Base-by-base conservation (phyloP, 2,113 vertebrate species). In the Melanerpes formicivorus region DNA sequence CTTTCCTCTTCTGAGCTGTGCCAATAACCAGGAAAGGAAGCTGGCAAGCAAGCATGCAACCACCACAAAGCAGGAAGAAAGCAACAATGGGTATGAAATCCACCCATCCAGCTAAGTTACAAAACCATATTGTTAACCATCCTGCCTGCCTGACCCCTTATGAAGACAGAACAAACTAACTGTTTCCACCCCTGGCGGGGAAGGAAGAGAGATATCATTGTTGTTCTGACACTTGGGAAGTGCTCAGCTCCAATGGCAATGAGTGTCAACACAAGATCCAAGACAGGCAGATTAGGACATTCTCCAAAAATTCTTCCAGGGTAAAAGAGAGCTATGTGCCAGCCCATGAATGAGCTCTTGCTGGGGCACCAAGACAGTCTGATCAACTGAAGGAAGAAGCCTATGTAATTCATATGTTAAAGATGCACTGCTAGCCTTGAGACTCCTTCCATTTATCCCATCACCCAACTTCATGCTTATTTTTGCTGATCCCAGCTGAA, bases 11-110 rank as follows among this genome's bases (percentile, higher is more conserved):
- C 30, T 80, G 69, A 89, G 52, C 40, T 69, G 72, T 92, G 89
- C 93, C 95, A 92, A 46, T 30, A 82, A 80, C 89, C 62, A 26
- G 58, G 76, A 94, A 88, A 62, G 70, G 16, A 93, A 94, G 54
- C 84, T 93, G 93, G 93, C 91, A 93, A 92, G 79, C 3, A 3
- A 90, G 70, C 3, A 4, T 58, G 80, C 88, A 85, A 46, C 79
- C 72, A 89, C 76, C 89, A 67, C 82, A 80, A 72, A 72, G 94
- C 96, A 95, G 96, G 95, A 95, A 96, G 87, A 94, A 90, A 85
- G 83, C 83, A 96, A 96, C 95, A 96, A 95, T 89, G 84, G 84
- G 58, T 88, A 87, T 25, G 69, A 96, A 94, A 92, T 92, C 91
- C 95, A 92, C 87, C 90, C 95, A 87, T 70, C 81, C 65, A 93